Conservation (phyloP, 37 sponge, comb jelly and placozoan genomes). For the Bolinopsis microptera region DNA sequence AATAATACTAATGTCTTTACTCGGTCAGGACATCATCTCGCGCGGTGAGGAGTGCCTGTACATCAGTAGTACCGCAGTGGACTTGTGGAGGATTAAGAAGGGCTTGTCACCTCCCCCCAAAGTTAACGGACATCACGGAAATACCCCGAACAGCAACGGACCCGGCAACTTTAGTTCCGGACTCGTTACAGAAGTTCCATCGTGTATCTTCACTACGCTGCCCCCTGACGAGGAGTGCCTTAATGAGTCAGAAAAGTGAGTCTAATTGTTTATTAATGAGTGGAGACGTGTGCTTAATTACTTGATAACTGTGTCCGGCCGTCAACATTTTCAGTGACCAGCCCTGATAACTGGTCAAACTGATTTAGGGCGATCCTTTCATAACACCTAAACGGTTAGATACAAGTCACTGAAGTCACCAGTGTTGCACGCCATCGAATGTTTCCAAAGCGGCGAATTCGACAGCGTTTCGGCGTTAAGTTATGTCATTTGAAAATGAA, state of each 20-base stretch:
- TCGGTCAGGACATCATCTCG: background rate
- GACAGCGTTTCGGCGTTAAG: no score
- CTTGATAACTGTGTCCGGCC: no score
- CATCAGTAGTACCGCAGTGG: background rate
- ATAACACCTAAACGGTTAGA: no score
- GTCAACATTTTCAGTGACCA: no score
- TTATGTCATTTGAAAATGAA: no score
- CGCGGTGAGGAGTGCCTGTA: background rate
- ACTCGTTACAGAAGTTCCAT: background rate
- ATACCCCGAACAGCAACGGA: background rate
- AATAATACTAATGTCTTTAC: background rate
- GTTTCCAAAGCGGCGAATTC: no score
- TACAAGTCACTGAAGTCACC: no score
- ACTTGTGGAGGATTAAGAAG: conserved; percentile 37
- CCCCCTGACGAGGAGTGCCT: conserved; percentile 31
- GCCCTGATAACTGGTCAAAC: no score
- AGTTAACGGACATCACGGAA: background rate
- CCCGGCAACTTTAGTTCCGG: background rate
- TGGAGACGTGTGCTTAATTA: no score
- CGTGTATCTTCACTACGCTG: conserved; percentile 18
- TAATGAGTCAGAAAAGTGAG: background rate
- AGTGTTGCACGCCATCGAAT: no score
- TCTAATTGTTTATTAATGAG: no score
- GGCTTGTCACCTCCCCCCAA: background rate
- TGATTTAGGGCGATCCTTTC: no score